Percentiles rank a stretch among this genome's conserved stretches.
Evolutionary conservation across 1,140 invertebrate genomes (phyloP).

Genomic region (Drosophila pectinifera): DNA sequence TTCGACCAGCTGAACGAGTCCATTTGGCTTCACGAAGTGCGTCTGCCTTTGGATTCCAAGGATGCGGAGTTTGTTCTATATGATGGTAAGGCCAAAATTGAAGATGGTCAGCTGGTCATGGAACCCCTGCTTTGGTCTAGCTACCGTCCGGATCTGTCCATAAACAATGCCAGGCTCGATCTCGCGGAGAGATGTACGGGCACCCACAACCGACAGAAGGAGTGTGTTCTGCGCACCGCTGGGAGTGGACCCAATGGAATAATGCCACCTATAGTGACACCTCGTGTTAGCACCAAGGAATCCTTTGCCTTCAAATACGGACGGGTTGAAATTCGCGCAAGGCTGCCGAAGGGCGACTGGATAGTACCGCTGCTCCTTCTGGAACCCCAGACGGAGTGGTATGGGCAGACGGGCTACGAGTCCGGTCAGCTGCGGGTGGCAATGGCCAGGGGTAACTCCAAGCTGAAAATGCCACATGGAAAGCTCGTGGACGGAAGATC

Average conservation of each 20-base stretch:
- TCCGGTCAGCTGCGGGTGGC: constrained; percentile 85
- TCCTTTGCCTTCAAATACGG: constrained; percentile 69
- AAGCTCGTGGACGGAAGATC: constrained; percentile 66
- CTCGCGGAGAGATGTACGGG: constrained; percentile 64
- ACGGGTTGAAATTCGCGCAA: constrained; percentile 62
- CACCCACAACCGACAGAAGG: constrained; percentile 55
- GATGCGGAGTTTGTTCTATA: constrained; percentile 74
- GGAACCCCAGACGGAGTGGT: constrained; percentile 59
- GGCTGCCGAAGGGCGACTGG: constrained; percentile 65
- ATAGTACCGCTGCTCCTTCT: constrained; percentile 74
- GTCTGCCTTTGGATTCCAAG: constrained; percentile 55
- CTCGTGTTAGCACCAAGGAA: constrained; percentile 63
- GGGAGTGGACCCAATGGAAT: constrained; percentile 60
- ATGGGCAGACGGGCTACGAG: constrained; percentile 69
- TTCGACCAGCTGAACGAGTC: constrained; percentile 69
- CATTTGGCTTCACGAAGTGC: constrained; percentile 65
- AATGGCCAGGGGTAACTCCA: constrained; percentile 85
- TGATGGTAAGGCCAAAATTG: constrained; percentile 52
- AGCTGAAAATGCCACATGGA: constrained; percentile 66
- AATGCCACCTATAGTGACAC: constrained; percentile 64
- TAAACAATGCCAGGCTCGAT: constrained; percentile 45
- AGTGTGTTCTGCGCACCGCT: constrained; percentile 49
- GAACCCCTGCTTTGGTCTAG: constrained; percentile 60
- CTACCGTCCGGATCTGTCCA: constrained; percentile 64
- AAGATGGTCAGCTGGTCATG: constrained; percentile 47